Evolutionary conservation across 2,888 invertebrate genomes (phyloP), one percentile per base, ranked within the genome.

Genomic region (Mycogona germanica): DNA sequence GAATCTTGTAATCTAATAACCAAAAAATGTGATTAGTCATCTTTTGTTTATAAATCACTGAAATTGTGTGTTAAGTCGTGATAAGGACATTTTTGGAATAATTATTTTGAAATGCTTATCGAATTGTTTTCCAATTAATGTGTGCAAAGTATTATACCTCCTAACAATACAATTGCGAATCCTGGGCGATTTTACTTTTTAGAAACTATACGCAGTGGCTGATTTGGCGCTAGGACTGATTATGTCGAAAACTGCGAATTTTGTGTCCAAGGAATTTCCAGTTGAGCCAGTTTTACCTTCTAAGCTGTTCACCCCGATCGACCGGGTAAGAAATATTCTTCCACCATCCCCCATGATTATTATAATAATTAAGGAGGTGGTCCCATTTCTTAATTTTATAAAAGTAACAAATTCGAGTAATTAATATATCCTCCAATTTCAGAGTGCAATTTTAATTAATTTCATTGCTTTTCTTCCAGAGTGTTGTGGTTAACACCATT

Each of bases 201-300:
- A 95, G 91, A 95, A 92, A 85, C 73, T 97, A 68, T 97, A 95
- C 86, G 87, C 95, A 28, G 81, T 91, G 51, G 95, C 95, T 75
- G 97, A 97, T 76, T 75, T 97, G 60, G 87, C 93, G 17, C 82
- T 92, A 75, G 86, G 88, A 47, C 77, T 97, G 64, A 81, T 97
- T 62, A 79, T 87, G 73, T 79, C 87, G 55, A 89, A 91, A 67
- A 84, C 88, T 47, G 78, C 82, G 51, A 85, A 81, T 67, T 91
- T 87, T 73, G 91, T 92, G 66, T 75, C 87, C 73, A 88, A 87
- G 69, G 91, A 92, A 66, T 87, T 87, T 69, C 84, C 87, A 6
- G 78, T 84, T 40, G 87, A 89, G 69, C 81, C 85, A 51, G 77
- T 87, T 66, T 82, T 93, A 67, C 89, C 92, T 58, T 80, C 84